Evolutionary conservation across 2,797 vertebrate genomes (phyloP), one percentile per base, ranked within the genome.

Genomic region (Enteromius radiatus): DNA sequence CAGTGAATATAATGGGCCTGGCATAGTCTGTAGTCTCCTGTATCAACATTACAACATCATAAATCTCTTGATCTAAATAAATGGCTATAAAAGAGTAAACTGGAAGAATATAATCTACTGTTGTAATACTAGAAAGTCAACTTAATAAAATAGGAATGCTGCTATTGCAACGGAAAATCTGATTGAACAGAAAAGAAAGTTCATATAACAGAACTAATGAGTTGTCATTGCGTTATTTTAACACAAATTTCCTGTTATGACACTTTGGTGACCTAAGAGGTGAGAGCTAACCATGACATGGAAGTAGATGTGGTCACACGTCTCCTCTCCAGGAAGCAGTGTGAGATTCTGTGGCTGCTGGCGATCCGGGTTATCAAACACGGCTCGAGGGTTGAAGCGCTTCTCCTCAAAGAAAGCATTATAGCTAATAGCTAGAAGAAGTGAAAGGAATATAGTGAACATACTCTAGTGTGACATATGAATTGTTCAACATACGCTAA

Each of bases 21-120:
- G 96, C 95, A 0, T 97, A 98, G 91, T 99, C 98, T 0, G 96
- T 96, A 0, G 97, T 97, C 89, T 99, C 98, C 98, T 99, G 82
- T 74, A 71, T 74, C n/a, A 84, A 80, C 23, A 68, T 76, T 45
- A 76, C 12, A 82, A 75, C 10, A 41, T 38, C n/a, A 73, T 70
- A 73, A 75, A 81, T 64, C 59, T 65, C 41, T 21, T 14, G 49
- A n/a, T 38, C 5, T 23, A 11, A 78, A 77, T 67, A 59, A 41
- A 70, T n/a, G 11, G 23, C 49, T 15, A 33, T 63, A 19, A 63
- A 63, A 71, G 14, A 47, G 45, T 75, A 43, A 75, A n/a, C 54
- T 14, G 49, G 61, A 77, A 69, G 54, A 67, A 69, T 19, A 49
- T 49, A 56, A 75, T 64, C 10, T 56, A 21, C 41, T 81, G 12